These are phyloP conservation scores for Aphelenchoides avenae DNA, from an alignment of 1,140 invertebrate genomes.

Conservation along the genomic window DNA sequence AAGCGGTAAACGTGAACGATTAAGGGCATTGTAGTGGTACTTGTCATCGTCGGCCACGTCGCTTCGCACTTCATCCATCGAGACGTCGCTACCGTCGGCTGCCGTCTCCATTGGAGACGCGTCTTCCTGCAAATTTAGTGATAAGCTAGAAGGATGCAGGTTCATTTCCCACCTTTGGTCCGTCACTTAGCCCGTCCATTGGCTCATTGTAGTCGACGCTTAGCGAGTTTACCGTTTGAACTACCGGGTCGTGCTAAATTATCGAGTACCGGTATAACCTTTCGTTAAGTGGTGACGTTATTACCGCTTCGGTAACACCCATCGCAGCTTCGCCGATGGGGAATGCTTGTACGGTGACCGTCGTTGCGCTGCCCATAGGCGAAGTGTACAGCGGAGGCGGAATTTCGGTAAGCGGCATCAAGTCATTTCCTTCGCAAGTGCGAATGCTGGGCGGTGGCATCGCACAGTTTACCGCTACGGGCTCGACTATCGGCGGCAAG, in stretches of 20 bases:
- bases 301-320: slow-evolving; percentile 22
- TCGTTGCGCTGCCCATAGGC: slow-evolving; percentile 49
- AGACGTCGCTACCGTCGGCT: no score
- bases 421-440: slow-evolving; percentile 43
- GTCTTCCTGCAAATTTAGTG: slow-evolving; percentile 25
- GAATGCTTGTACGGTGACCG: slow-evolving; percentile 47
- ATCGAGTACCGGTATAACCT: no score
- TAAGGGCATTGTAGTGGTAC: slow-evolving; percentile 64
- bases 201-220: slow-evolving; percentile 41
- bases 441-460: slow-evolving; percentile 45
- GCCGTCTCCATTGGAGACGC: no score
- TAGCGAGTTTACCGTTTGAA: slow-evolving; percentile 43
- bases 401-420: slow-evolving; percentile 10
- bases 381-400: slow-evolving; percentile 47
- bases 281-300: not conserved
- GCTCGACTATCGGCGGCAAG: slow-evolving; percentile 35
- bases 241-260: no score
- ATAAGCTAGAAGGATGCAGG: no score
- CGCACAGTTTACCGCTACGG: slow-evolving; percentile 1
- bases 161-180: not conserved
- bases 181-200: slow-evolving; percentile 19
- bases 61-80: slow-evolving; percentile 35
- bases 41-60: not conserved
- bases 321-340: slow-evolving; percentile 37
- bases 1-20: no score